Conservation (phyloP, 2,113 vertebrate species). For the Psittacula cyanocephala region DNA sequence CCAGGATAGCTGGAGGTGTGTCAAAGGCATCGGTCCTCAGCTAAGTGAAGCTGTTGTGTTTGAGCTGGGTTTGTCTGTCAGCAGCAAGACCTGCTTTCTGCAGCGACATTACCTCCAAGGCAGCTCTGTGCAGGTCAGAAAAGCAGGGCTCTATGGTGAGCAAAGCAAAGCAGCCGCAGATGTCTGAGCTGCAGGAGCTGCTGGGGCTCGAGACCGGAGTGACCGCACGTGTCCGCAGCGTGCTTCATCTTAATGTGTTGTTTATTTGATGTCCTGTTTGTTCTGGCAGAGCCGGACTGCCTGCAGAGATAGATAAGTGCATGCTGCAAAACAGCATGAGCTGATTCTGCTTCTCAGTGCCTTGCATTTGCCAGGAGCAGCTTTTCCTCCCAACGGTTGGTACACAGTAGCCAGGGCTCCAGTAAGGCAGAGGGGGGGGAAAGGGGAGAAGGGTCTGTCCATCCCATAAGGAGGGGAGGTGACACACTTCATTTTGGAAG, state of each 20-base stretch:
- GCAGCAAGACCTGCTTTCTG: fast-evolving
- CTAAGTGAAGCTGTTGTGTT: fast-evolving
- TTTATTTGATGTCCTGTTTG: constrained; percentile 63
- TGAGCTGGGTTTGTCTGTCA: not conserved
- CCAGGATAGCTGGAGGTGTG: not conserved
- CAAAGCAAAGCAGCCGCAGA: not conserved
- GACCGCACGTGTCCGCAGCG: not conserved
- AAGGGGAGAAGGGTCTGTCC: not conserved
- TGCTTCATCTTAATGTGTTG: not conserved
- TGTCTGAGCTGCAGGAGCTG: fast-evolving
- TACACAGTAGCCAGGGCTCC: not conserved
- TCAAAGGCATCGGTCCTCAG: not conserved
- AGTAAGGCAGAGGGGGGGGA: not conserved
- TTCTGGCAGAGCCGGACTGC: not conserved
- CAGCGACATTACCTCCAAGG: fast-evolving
- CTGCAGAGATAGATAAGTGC: constrained; percentile 23
- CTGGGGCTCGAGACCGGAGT: not conserved
- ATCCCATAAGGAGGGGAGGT: not conserved
- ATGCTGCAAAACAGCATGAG: not conserved
- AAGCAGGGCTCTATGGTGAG: fast-evolving
- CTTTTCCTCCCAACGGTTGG: not conserved
- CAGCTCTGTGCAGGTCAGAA: not conserved
- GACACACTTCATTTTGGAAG: fast-evolving
- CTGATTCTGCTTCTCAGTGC: not conserved
- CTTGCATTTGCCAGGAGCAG: not conserved